A percentile compares a stretch with the other conserved stretches of the same genome.
Evolutionary conservation across 1,140 invertebrate species (phyloP).

Genomic region (Caenorhabditis elegans): DNA sequence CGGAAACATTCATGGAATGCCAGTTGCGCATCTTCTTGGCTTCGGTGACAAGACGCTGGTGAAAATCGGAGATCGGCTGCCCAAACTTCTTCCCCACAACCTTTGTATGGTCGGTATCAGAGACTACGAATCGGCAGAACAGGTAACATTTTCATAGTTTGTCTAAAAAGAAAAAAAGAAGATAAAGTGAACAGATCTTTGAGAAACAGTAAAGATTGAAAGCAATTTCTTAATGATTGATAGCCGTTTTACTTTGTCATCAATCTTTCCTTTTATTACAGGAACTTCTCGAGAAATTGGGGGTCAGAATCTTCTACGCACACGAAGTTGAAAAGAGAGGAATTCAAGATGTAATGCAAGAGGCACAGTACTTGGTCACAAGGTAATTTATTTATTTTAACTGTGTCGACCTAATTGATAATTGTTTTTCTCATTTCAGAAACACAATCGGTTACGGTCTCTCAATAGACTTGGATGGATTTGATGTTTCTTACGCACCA

Average conservation of each 20-base stretch:
- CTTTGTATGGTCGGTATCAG: slow-evolving; percentile 56
- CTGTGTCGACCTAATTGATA: not conserved
- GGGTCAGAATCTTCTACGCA: slow-evolving; percentile 56
- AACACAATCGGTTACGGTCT: slow-evolving; percentile 57
- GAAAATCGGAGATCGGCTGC: slow-evolving; percentile 50
- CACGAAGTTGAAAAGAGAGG: slow-evolving; percentile 54
- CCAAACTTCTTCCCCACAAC: slow-evolving; percentile 57
- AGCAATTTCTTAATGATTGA: slow-evolving; percentile 17
- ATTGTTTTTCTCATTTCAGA: slow-evolving; percentile 12
- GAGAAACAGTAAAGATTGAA: not conserved
- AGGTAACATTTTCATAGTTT: slow-evolving; percentile 27
- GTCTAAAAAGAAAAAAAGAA: no score
- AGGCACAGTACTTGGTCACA: slow-evolving; percentile 49
- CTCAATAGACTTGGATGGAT: slow-evolving; percentile 58
- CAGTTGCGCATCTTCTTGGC: slow-evolving; percentile 58
- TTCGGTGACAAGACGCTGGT: slow-evolving; percentile 50
- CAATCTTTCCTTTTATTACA: slow-evolving; percentile 35
- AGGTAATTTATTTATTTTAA: not conserved
- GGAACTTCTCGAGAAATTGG: slow-evolving; percentile 53
- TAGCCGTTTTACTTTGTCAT: not conserved
- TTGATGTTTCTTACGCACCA: slow-evolving; percentile 56
- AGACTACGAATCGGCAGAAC: slow-evolving; percentile 53
- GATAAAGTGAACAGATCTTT: no score
- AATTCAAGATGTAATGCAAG: slow-evolving; percentile 53
- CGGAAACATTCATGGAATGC: slow-evolving; percentile 58